Percentiles rank a stretch among this genome's conserved stretches.
phyloP scores from a whole-genome alignment of 2,113 vertebrate species.

The Tonatia bakeri region DNA sequence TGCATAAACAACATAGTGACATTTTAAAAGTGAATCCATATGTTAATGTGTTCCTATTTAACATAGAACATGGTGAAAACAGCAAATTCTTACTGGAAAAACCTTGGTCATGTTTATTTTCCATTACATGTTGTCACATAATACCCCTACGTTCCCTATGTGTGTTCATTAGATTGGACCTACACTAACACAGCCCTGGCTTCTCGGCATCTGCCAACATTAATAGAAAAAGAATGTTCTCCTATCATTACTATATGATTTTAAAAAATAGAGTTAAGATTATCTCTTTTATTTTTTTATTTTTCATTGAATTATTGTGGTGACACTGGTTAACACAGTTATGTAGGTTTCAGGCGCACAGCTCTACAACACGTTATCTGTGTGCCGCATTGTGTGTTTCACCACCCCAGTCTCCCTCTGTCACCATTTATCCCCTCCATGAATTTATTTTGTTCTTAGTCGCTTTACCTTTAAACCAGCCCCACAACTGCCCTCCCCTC shows the following conservation, averaged over 20 bases:
- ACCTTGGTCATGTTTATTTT: not conserved
- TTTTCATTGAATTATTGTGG: no score
- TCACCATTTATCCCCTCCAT: no score
- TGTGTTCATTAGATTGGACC: not conserved
- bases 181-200: not conserved
- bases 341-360: no score
- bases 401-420: no score
- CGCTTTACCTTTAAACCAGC: no score
- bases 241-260: not conserved
- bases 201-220: not conserved
- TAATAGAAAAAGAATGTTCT: not conserved
- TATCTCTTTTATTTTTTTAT: not conserved
- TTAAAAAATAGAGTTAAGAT: conserved; percentile 11
- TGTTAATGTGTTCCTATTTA: not conserved
- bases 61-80: not conserved
- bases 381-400: no score
- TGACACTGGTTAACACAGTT: no score
- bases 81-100: not conserved
- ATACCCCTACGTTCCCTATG: not conserved
- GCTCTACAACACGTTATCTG: no score
- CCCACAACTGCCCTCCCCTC: no score
- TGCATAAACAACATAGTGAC: not conserved
- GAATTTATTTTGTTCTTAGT: no score
- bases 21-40: conserved; percentile 1
- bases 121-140: not conserved